Base-by-base conservation (phyloP, 2,113 vertebrate species). In the Hippocampus zosterae region DNA sequence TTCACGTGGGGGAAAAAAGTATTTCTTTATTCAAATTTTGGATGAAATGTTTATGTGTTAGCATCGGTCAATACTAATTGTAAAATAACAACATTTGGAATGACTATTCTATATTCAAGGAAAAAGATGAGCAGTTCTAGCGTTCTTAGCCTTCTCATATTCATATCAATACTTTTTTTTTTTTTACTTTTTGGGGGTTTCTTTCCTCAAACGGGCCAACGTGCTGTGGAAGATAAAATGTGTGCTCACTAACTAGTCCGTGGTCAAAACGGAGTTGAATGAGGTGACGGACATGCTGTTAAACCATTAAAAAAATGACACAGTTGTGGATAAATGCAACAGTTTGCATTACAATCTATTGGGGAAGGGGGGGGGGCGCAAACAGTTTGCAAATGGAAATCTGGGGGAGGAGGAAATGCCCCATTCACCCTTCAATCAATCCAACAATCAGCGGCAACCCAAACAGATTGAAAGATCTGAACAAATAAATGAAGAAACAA, bases 401-500 rank as follows among this genome's bases (percentile, higher is more conserved):
- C 19, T n/a, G 19, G 19, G 18, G 29, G 27, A 2, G 7, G n/a
- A 4, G 23, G 23, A 25, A 25, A 56, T 23, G 2, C 21, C n/a
- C 56, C 56, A 5, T 19, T 19, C 27, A 19, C 33, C 57, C 8
- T 61, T 41, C 40, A 68, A 70, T 69, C 42, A 41, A 2, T 73
- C 42, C 57, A 52, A 50, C 62, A 65, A 65, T 65, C 23, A 65
- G 15, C 11, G 13, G 23, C 13, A 70, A 68, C 72, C 37, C 65
- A 75, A 77, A 76, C 69, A 53, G 48, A 82, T 75, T 18, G n/a
- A 67, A 85, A 52, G 70, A 60, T 82, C 70, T 65, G 61, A 72
- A 76, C 69, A 83, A 85, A 81, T 76, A 83, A 85, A 75, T 66
- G 81, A 81, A 81, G 5, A 46, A 46, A 46, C 5, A 13, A 46